These are phyloP conservation scores for Melikaiella ostensackeni DNA, from an alignment of 2,888 invertebrate genomes.

Conservation along the genomic window DNA sequence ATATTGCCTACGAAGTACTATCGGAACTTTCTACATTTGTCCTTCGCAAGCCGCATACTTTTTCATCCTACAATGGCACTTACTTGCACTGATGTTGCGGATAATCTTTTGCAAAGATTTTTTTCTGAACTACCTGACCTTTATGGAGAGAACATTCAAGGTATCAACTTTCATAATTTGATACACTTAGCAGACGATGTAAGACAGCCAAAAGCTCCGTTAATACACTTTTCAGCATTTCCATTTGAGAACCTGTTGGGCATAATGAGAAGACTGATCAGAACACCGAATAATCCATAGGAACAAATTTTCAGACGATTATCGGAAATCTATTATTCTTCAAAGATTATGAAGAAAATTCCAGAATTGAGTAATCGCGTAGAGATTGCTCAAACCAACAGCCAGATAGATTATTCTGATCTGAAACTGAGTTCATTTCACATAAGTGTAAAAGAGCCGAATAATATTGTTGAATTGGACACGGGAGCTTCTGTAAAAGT, in stretches of 20 bases:
- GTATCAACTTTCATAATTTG: conserved; percentile 48
- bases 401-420: neutral
- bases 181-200: conserved; percentile 53
- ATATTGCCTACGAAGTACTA: conserved; percentile 37
- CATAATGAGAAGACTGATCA: neutral
- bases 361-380: neutral
- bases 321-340: neutral
- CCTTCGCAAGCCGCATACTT: conserved; percentile 46
- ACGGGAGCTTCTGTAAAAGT: neutral
- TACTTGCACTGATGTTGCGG: conserved; percentile 36
- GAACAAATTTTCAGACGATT: neutral
- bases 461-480: neutral
- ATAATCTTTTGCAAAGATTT: conserved; percentile 42
- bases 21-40: conserved; percentile 46
- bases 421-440: neutral
- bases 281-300: neutral
- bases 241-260: conserved; percentile 49
- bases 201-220: conserved; percentile 36
- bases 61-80: conserved; percentile 34
- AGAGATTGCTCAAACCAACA: neutral
- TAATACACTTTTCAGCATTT: conserved; percentile 49
- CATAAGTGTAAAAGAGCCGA: neutral
- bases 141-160: conserved; percentile 46
- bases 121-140: conserved; percentile 42
- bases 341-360: neutral